These are phyloP conservation scores for Bufo gargarizans DNA, from an alignment of 2,113 vertebrate species.

Conservation along the genomic window DNA sequence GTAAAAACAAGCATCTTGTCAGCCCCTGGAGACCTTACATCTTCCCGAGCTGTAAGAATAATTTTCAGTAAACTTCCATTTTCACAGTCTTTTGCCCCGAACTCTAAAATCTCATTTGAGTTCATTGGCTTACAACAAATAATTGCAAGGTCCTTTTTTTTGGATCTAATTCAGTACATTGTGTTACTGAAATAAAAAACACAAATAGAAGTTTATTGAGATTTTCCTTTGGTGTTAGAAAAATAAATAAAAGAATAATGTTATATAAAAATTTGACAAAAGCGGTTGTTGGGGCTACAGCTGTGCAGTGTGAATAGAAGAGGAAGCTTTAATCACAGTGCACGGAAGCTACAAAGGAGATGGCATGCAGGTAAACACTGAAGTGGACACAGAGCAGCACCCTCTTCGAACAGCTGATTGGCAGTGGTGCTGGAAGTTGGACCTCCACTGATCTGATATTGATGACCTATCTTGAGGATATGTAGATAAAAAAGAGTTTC, in stretches of 20 bases:
- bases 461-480: too few relatives aligned
- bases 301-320: too few relatives aligned
- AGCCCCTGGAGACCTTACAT: slow-evolving; percentile 26
- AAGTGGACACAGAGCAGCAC: too few relatives aligned
- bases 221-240: not conserved
- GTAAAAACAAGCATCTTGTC: slow-evolving; percentile 18
- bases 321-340: too few relatives aligned
- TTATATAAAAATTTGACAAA: not conserved
- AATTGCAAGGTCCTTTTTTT: slow-evolving; percentile 5
- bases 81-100: slow-evolving; percentile 34
- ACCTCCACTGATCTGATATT: too few relatives aligned
- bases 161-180: not conserved
- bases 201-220: too few relatives aligned
- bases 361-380: too few relatives aligned
- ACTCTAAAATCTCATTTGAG: slow-evolving; percentile 47
- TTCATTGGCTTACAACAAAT: not conserved
- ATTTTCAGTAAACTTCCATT: slow-evolving; percentile 23
- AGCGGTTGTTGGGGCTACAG: too few relatives aligned
- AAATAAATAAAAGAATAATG: not conserved
- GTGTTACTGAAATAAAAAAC: not conserved
- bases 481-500: too few relatives aligned
- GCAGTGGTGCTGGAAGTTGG: too few relatives aligned
- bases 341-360: too few relatives aligned
- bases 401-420: too few relatives aligned
- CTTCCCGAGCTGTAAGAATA: slow-evolving; percentile 16